Evolutionary conservation across 2,113 vertebrate genomes (phyloP), one percentile per base, ranked within the genome.

Genomic region (Elaphurus davidianus): DNA sequence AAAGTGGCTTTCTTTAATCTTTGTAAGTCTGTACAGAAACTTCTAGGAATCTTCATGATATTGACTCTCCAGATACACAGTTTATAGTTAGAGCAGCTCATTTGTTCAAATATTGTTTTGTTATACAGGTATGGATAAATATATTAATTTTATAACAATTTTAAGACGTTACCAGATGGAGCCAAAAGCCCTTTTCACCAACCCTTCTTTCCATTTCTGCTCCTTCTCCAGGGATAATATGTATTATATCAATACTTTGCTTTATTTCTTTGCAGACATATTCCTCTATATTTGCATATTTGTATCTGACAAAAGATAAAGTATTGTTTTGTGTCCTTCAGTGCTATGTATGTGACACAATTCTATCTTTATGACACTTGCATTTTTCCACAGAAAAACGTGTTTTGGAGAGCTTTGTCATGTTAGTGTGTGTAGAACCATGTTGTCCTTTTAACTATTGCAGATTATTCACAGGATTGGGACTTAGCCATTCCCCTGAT

Each of bases 61-160:
- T 2, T 57, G 60, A 83, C 62, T 90, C 33, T 92, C 43, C 40
- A 95, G 30, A 78, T 87, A 60, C 1, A 25, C 17, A 60, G 13
- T 64, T 62, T 4, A 64, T 88, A 91, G 36, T 21, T 59, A 43
- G 7, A 67, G 12, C 47, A 93, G 36, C 10, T 47, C 47, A 47
- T 94, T 83, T 94, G 55, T 76, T 96, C 95, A 91, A 27, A 76
- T 90, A 57, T 17, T 76, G 19, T 88, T 97, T 88, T 89, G n/a
- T 89, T 67, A 52, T 10, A 88, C 11, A 52, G n/a, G 2, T 74
- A 21, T 33, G 76, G 3, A 59, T 64, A 85, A 57, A 57, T 64
- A 81, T 47, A 43, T 82, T 90, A 87, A 62, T 88, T 97, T 93
- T 95, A 47, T 91, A 59, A 55, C 86, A 54, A 60, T 36, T 60